A percentile compares a stretch with the other conserved stretches of the same genome.
These are phyloP conservation scores for Anguilla pacifica DNA, from an alignment of 2,797 vertebrate genomes.

Conservation along the genomic window DNA sequence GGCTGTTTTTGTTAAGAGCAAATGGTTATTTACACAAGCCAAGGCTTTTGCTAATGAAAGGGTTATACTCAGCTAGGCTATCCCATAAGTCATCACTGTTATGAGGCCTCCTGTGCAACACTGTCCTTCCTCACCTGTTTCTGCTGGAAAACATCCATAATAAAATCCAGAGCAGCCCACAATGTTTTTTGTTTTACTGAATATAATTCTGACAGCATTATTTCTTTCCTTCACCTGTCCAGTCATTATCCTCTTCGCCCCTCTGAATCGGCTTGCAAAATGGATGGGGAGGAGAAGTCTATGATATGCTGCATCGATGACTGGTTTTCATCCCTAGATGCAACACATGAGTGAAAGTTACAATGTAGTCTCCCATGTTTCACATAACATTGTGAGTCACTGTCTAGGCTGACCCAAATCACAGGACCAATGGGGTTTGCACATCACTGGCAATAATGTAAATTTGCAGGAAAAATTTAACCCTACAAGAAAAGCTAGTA, in stretches of 20 bases:
- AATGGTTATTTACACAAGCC: constrained; percentile 65
- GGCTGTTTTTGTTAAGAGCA: constrained; percentile 56
- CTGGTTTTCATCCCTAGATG: background rate
- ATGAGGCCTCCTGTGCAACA: constrained; percentile 26
- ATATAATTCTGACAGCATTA: background rate
- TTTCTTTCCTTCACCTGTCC: background rate
- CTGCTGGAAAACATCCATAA: background rate
- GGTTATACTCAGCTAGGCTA: constrained; percentile 46
- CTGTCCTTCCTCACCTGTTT: background rate
- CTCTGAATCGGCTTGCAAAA: background rate
- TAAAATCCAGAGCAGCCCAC: background rate
- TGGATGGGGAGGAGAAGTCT: background rate
- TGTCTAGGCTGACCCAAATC: too few relatives aligned
- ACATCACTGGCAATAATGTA: too few relatives aligned
- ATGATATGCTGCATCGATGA: background rate
- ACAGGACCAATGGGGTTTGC: too few relatives aligned
- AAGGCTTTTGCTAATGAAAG: constrained; percentile 56
- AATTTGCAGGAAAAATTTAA: too few relatives aligned
- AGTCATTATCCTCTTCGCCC: background rate
- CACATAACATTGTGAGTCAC: background rate
- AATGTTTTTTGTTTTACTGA: background rate
- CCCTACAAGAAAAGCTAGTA: too few relatives aligned
- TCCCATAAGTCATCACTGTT: constrained; percentile 56
- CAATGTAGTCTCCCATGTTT: background rate
- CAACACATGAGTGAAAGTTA: background rate